Base-by-base conservation (phyloP, 2,888 invertebrate genomes). In the Eupeodes luniger region DNA sequence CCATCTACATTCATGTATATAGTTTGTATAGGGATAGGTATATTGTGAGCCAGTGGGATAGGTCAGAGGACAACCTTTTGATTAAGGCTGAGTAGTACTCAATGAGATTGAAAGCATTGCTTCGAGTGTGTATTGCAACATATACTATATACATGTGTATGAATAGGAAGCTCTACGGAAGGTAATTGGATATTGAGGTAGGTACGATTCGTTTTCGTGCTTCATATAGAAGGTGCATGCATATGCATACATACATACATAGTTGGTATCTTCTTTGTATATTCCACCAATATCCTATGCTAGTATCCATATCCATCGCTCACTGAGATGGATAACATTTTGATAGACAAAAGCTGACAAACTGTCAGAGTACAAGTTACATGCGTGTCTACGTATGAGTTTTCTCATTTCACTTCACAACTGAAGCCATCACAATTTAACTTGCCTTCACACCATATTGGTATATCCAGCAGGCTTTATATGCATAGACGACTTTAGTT, bases 171-270 rank as follows among this genome's bases (percentile, higher is more conserved):
- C 79, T 57, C 51, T 44, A 11, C 57, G 27, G 59, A 47, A 64
- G 86, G 70, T 79, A 79, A 79, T 86, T 86, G 79, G 82, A 82
- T 79, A 82, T 86, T 77, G 83, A 86, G 79, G 75, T 75, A 70
- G 69, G 59, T 59, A 70, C 1, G 12, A 2, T 47, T 12, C 47
- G 40, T 40, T 40, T 47, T 12, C 47, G 47, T 47, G 10, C 55
- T 40, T 40, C 2, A 10, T 19, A 9, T 3, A 27, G 14, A 36
- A 27, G 27, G 36, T 36, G 61, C 27, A 61, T 19, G 19, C 19
- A 61, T 61, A 40, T 6, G 12, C 12, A 40, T 40, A 40, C 40
- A 40, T 6, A 19, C 12, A 40, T 40, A 40, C 40, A 40, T 40
- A 27, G 27, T 27, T 27, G 27, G 27, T 27, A 27, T 40, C 40